Evolutionary conservation across 2,797 vertebrate species (phyloP), one percentile per base, ranked within the genome.

Genomic region (Characodon lateralis): DNA sequence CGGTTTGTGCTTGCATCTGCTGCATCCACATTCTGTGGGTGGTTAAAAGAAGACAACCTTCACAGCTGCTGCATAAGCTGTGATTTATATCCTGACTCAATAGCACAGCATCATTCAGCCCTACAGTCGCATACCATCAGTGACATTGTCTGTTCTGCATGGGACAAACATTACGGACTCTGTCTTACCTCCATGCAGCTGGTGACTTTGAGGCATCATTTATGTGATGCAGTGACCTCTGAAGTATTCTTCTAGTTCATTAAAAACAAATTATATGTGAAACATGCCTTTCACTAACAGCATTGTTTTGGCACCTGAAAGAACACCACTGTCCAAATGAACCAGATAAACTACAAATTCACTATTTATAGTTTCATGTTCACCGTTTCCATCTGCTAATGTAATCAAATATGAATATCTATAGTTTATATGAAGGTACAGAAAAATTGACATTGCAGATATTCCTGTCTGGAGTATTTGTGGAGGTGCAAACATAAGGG

Each of bases 81-180:
- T 66, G 63, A 66, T 66, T 66, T 66, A 66, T 66, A 39, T 41
- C 65, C 22, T 65, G 31, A 39, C 61, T 10, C 31, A 39, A n/a
- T n/a, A 68, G 35, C 35, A 41, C 39, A n/a, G 20, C 22, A 24
- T 20, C n/a, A 2, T 13, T 58, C 56, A n/a, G n/a, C 56, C 26
- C 56, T n/a, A 58, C 8, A 58, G 39, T 43, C n/a, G 24, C 65
- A 68, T 68, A 41, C 39, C 65, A 68, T 24, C 39, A 68, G 18
- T 41, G 63, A 66, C 63, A 39, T 63, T 65, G 20, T 65, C 65
- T 68, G 35, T 68, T 20, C 35, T 41, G 9, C 39, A 41, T 24
- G 18, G 10, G 65, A 24, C 20, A 68, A 68, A 41, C 65, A 68
- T 68, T 41, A 43, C 1, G 5, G 22, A 43, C 22, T 68, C 10